phyloP scores from a whole-genome alignment of 2,888 invertebrate genomes.

The Anaspis maculata region DNA sequence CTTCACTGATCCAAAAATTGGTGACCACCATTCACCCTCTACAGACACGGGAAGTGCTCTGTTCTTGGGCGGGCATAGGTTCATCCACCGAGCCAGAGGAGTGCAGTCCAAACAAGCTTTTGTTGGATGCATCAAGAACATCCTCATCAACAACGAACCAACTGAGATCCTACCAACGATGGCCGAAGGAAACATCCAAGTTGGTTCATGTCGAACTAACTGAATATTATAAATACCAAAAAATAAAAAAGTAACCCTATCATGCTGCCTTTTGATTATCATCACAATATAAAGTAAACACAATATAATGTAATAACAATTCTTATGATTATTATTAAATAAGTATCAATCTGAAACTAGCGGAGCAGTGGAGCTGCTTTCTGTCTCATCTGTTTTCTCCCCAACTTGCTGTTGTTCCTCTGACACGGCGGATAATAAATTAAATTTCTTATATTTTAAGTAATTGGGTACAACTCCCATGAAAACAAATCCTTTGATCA shows the following conservation, averaged over 20 bases:
- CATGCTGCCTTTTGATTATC: not conserved
- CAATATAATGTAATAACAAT: no score
- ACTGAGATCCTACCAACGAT: conserved; percentile 48
- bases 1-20: conserved; percentile 65
- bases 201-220: conserved; percentile 73
- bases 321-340: no score
- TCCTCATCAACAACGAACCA: conserved; percentile 51
- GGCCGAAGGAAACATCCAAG: conserved; percentile 63
- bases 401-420: not conserved
- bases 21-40: conserved; percentile 48
- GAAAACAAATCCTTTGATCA: conserved; percentile 72
- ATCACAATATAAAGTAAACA: no score
- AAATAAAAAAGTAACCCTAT: not conserved
- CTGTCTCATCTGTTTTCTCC: not conserved
- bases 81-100: conserved; percentile 49
- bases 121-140: conserved; percentile 71
- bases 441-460: conserved; percentile 10
- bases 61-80: conserved; percentile 84
- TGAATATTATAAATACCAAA: conserved; percentile 30
- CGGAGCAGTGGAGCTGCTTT: no score
- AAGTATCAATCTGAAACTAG: no score
- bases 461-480: conserved; percentile 66
- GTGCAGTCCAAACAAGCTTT: conserved; percentile 63
- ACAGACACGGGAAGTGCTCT: conserved; percentile 79
- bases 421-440: conserved; percentile 3